Base-by-base conservation (phyloP, 2,888 invertebrate species). In the Sesamia inferens region DNA sequence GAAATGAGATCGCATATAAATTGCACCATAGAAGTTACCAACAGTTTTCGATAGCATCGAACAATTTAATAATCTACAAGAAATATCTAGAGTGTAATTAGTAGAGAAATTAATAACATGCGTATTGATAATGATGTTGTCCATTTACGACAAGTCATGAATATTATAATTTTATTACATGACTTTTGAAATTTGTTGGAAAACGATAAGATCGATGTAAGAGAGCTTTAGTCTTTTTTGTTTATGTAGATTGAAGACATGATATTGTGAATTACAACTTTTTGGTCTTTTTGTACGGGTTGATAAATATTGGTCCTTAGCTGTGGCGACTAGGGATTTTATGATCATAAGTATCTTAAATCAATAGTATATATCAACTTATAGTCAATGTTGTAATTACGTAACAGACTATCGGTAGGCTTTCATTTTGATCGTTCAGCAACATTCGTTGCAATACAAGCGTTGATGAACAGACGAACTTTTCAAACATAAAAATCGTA, bases 11-110 rank as follows among this genome's bases (percentile, higher is more conserved):
- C 62, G 58, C 81, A 85, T 75, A 65, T 86, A 69, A 73, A 79
- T 87, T 89, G 73, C 5, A 67, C 87, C 87, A 84, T 47, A 78
- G 67, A 58, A 44, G 66, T 67, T 64, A 74, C 47, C 42, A 65
- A 66, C 73, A 61, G 55, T 63, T 78, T 74, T 68, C 76, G 79
- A 82, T 86, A 68, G 77, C 78, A 81, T 77, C 79, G 78, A 79
- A 85, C 81, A 71, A 68, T 83, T 87, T 84, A 81, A 88, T 88
- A 83, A 87, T 87, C 83, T 79, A 71, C 74, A 79, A 84, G 84
- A 84, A 76, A 81, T 76, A 85, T 85, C 85, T 85, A 78, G 64
- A 76, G 68, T 82, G 73, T 86, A 87, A 90, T 89, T 89, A 90
- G 80, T 81, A 78, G 61, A 74, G 68, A 84, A 85, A 81, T 87